Percentiles rank a stretch among this genome's conserved stretches.
Conservation (phyloP, 2,888 invertebrate species). For the Troides oblongomaculatus region DNA sequence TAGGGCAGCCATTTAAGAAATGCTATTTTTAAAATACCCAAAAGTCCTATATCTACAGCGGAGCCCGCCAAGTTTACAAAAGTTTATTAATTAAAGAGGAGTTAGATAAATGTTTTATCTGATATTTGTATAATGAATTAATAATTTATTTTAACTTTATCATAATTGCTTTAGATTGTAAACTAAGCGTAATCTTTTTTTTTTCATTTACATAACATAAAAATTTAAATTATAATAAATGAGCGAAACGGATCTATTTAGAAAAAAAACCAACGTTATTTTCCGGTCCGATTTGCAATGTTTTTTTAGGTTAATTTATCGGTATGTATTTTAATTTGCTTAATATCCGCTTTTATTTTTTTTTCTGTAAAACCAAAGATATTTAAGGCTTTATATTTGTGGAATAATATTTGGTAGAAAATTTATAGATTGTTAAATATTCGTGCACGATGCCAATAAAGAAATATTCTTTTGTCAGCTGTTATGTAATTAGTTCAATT, state of each 20-base stretch:
- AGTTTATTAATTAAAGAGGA: too few species aligned
- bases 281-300: constrained; percentile 12
- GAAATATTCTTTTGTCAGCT: too few species aligned
- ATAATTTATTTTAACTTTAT: too few species aligned
- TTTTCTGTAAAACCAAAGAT: not conserved
- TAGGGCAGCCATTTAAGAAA: too few species aligned
- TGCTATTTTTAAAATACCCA: too few species aligned
- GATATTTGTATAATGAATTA: constrained; percentile 1
- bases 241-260: constrained; percentile 4
- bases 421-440: too few species aligned
- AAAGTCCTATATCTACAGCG: too few species aligned
- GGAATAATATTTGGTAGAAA: not conserved
- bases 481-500: too few species aligned
- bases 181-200: not conserved
- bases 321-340: constrained; percentile 11
- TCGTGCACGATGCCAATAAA: too few species aligned
- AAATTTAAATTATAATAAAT: not conserved
- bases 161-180: constrained; percentile 1
- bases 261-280: constrained; percentile 4
- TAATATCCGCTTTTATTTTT: constrained; percentile 14
- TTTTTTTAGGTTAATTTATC: constrained; percentile 15
- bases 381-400: not conserved
- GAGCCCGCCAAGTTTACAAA: too few species aligned
- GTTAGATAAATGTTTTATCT: not conserved
- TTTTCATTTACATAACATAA: constrained; percentile 14